A percentile compares a stretch with the other conserved stretches of the same genome.
Conservation (phyloP, 2,113 vertebrate genomes). For the Myotis brandtii region DNA sequence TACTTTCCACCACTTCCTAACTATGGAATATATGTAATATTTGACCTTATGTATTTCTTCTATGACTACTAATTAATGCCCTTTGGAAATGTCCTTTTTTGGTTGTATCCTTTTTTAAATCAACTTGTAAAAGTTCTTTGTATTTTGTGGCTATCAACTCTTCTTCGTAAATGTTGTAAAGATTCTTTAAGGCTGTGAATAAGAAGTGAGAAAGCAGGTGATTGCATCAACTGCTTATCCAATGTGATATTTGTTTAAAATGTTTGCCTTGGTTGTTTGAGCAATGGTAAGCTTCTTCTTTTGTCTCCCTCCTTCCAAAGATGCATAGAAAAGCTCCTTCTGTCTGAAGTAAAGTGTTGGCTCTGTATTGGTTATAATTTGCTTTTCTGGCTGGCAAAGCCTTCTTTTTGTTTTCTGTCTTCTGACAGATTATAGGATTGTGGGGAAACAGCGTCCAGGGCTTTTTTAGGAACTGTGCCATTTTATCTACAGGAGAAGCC, state of each 20-base stretch:
- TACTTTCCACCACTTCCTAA: background rate
- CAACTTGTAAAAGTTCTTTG: slow-evolving; percentile 16
- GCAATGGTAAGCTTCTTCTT: slow-evolving; percentile 65
- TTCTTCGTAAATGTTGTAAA: background rate
- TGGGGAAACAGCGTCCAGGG: slow-evolving; percentile 79
- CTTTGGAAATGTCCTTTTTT: slow-evolving; percentile 15
- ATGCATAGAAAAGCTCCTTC: slow-evolving; percentile 74
- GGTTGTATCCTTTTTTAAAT: slow-evolving; percentile 5
- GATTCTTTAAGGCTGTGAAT: slow-evolving; percentile 30
- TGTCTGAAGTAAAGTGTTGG: slow-evolving; percentile 74
- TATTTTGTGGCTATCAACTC: slow-evolving; percentile 10
- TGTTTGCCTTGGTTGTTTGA: slow-evolving; percentile 71
- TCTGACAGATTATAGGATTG: slow-evolving; percentile 81
- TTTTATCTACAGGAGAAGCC: slow-evolving; percentile 72
- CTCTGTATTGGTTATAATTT: slow-evolving; percentile 78
- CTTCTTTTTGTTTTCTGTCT: slow-evolving; percentile 77
- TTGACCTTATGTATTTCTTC: slow-evolving; percentile 19
- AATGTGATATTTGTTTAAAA: slow-evolving; percentile 69
- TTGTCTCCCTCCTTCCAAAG: slow-evolving; percentile 69
- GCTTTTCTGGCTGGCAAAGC: slow-evolving; percentile 75
- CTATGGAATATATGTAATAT: background rate
- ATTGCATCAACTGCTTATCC: slow-evolving; percentile 55
- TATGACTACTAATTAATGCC: background rate
- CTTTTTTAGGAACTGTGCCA: slow-evolving; percentile 79
- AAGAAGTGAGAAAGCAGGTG: slow-evolving; percentile 49